Conservation (phyloP, 2,888 invertebrate genomes). For the Nudaria mundana region DNA sequence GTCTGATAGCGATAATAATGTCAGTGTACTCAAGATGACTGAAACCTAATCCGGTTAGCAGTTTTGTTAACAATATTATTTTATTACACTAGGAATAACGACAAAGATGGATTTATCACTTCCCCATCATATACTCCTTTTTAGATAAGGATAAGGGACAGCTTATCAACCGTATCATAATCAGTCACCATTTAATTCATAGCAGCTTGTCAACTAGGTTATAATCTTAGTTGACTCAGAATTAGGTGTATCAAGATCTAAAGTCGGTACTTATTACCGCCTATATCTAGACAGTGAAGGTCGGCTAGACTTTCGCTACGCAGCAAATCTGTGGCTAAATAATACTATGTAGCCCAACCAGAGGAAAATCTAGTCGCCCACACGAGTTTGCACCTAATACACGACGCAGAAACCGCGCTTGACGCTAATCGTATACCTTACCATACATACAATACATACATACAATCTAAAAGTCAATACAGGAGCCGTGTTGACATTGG, state of each 20-base stretch:
- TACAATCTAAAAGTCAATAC: slow-evolving; percentile 55
- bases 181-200: slow-evolving; percentile 30
- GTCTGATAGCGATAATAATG: slow-evolving; percentile 54
- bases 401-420: slow-evolving; percentile 42
- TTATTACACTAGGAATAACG: slow-evolving; percentile 9
- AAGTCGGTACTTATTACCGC: slow-evolving; percentile 60
- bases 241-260: slow-evolving; percentile 61
- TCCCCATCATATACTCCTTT: slow-evolving; percentile 12
- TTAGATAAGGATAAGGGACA: slow-evolving; percentile 25
- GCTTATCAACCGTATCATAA: slow-evolving; percentile 32
- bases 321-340: slow-evolving; percentile 48
- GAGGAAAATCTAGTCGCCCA: slow-evolving; percentile 74
- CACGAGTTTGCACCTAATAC: slow-evolving; percentile 53
- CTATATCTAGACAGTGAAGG: slow-evolving; percentile 75
- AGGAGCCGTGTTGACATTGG: slow-evolving; percentile 76
- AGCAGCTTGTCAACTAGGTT: slow-evolving; percentile 22
- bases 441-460: slow-evolving; percentile 71
- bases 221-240: slow-evolving; percentile 45
- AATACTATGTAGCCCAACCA: slow-evolving; percentile 61
- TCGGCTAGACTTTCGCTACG: slow-evolving; percentile 76
- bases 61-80: too few species aligned
- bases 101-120: slow-evolving; percentile 18
- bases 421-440: slow-evolving; percentile 50
- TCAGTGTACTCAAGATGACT: slow-evolving; percentile 42
- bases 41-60: too few species aligned